Percentiles rank a stretch among this genome's conserved stretches.
Evolutionary conservation across 2,797 vertebrate genomes (phyloP).

Genomic region (Characodon lateralis): DNA sequence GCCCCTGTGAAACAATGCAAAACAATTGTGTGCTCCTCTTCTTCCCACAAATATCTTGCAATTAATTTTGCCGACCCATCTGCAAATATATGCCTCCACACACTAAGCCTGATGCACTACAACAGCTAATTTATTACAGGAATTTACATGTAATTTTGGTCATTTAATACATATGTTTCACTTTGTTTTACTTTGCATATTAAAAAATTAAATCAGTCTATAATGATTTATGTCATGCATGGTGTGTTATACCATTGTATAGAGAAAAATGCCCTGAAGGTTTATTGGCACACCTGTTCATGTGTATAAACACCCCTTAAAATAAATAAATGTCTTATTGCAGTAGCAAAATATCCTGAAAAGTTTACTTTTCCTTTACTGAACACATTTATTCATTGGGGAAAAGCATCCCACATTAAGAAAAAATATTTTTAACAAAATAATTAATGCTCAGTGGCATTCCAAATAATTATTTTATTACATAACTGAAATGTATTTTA

Average conservation of each 20-base stretch:
- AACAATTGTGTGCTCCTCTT: constrained; percentile 15
- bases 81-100: not conserved
- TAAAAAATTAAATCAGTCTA: not conserved
- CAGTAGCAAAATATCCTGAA: not conserved
- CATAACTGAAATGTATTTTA: not conserved
- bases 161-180: not conserved
- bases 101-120: not conserved
- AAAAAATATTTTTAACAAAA: not conserved
- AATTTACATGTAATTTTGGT: not conserved
- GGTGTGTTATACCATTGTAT: not conserved
- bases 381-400: not conserved
- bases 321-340: not conserved
- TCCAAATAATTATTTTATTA: not conserved
- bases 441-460: not conserved
- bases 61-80: not conserved
- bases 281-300: not conserved
- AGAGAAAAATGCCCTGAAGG: not conserved
- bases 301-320: not conserved
- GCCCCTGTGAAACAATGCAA: not conserved
- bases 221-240: not conserved
- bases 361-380: not conserved
- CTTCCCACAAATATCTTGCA: constrained; percentile 31
- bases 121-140: not conserved
- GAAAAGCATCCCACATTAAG: not conserved
- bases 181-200: not conserved